Conservation (phyloP, 2,797 vertebrate species). For the Lithobates sylvaticus region DNA sequence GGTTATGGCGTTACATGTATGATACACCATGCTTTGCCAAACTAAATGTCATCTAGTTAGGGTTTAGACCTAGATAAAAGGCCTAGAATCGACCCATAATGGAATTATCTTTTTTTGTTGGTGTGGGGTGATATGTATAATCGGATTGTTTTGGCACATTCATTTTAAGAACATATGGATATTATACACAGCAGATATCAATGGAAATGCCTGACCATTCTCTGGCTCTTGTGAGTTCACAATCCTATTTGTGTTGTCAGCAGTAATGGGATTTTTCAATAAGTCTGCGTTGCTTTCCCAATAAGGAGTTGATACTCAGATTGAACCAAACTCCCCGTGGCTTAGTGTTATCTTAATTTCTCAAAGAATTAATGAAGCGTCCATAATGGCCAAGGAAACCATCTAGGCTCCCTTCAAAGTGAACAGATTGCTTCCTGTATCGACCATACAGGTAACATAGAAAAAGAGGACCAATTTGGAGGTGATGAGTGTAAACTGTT, state of each 20-base stretch:
- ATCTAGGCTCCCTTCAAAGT: slow-evolving; percentile 28
- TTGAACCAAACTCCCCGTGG: slow-evolving; percentile 40
- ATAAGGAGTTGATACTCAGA: slow-evolving; percentile 43
- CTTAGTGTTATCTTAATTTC: slow-evolving; percentile 43
- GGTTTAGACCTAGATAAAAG: no score
- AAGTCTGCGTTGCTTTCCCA: slow-evolving; percentile 20
- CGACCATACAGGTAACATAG: slow-evolving; percentile 6
- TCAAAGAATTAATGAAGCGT: slow-evolving; percentile 46
- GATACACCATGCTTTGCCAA: no score
- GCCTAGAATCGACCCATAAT: no score
- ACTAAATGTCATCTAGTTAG: no score
- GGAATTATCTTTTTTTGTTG: no score
- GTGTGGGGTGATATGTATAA: no score
- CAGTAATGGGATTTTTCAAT: slow-evolving; percentile 19
- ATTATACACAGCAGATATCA: background rate
- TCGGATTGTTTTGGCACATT: no score
- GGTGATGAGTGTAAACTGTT: slow-evolving; percentile 8
- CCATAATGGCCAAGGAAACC: slow-evolving; percentile 11
- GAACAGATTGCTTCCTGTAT: slow-evolving; percentile 44
- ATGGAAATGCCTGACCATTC: background rate
- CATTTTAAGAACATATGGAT: no score
- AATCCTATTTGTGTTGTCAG: slow-evolving; percentile 1
- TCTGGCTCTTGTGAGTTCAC: background rate
- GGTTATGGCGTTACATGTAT: no score
- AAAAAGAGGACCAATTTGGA: background rate